Percentiles rank a stretch among this genome's conserved stretches.
Conservation (phyloP, 2,888 invertebrate genomes). For the Vannuccia rotundouncinata region DNA sequence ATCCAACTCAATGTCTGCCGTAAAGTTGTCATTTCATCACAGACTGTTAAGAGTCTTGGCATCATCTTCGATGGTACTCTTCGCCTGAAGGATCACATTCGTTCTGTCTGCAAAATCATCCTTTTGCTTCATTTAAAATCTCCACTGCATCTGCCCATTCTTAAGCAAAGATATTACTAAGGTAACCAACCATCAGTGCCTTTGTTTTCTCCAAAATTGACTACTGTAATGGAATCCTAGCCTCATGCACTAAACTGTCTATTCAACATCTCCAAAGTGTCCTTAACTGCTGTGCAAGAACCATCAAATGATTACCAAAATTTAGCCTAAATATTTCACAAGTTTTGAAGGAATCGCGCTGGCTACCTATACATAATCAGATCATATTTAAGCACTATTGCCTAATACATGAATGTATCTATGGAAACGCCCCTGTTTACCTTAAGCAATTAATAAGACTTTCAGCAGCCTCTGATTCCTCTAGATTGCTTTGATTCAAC, state of each 20-base stretch:
- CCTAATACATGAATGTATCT: background rate
- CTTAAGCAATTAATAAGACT: background rate
- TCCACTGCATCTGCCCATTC: background rate
- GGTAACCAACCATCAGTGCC: background rate
- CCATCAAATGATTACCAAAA: background rate
- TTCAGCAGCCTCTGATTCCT: background rate
- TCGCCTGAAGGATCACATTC: background rate
- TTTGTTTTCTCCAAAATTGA: background rate
- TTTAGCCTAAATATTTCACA: background rate
- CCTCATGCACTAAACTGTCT: background rate
- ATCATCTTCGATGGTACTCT: constrained; percentile 4
- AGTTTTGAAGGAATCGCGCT: background rate
- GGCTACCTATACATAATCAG: background rate
- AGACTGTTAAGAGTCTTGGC: background rate
- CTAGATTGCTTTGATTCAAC: background rate
- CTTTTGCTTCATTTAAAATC: background rate
- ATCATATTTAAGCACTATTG: background rate
- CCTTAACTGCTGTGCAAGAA: background rate
- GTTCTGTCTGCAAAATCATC: constrained; percentile 5
- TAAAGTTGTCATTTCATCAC: no score
- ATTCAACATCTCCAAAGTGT: background rate
- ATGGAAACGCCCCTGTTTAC: background rate
- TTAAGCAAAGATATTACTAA: constrained; percentile 1
- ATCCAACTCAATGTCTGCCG: no score
- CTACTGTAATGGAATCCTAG: constrained; percentile 7